A percentile compares a stretch with the other conserved stretches of the same genome.
phyloP scores from a whole-genome alignment of 2,888 invertebrate genomes.

The Octonoba sinensis region DNA sequence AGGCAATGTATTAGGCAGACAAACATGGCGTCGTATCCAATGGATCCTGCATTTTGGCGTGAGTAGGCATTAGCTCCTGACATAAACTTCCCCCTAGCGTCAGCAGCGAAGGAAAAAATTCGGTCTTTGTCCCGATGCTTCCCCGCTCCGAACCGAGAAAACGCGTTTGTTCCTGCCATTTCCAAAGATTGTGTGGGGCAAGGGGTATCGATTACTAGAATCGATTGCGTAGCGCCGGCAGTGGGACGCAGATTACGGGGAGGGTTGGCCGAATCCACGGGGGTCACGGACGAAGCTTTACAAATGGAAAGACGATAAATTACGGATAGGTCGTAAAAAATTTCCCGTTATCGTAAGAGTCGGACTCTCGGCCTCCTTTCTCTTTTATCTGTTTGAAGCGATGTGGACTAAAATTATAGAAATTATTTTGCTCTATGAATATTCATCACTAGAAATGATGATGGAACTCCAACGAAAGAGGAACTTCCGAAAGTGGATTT shows the following conservation, averaged over 20 bases:
- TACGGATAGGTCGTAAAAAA: conserved; percentile 61
- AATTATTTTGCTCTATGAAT: conserved; percentile 59
- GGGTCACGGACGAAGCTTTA: conserved; percentile 55
- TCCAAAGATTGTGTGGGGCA: conserved; percentile 62
- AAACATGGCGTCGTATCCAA: conserved; percentile 30
- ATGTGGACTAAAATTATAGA: conserved; percentile 52
- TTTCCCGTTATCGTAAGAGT: conserved; percentile 47
- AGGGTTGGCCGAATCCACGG: conserved; percentile 28
- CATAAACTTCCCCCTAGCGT: conserved; percentile 55
- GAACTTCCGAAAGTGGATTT: background rate
- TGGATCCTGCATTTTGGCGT: conserved; percentile 4
- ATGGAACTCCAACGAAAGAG: conserved; percentile 39
- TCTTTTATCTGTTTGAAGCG: conserved; percentile 41
- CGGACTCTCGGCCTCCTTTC: conserved; percentile 21
- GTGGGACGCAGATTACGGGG: conserved; percentile 45
- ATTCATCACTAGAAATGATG: conserved; percentile 53
- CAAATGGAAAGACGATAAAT: conserved; percentile 62
- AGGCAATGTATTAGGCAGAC: background rate
- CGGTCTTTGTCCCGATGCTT: conserved; percentile 61
- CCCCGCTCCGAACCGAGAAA: conserved; percentile 55
- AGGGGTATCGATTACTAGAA: conserved; percentile 61
- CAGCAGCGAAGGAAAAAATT: conserved; percentile 54
- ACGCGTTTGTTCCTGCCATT: conserved; percentile 62
- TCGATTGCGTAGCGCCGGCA: conserved; percentile 48
- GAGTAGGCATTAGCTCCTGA: conserved; percentile 55